Base-by-base conservation (phyloP, 2,113 vertebrate species). In the Spizaetus ornatus region DNA sequence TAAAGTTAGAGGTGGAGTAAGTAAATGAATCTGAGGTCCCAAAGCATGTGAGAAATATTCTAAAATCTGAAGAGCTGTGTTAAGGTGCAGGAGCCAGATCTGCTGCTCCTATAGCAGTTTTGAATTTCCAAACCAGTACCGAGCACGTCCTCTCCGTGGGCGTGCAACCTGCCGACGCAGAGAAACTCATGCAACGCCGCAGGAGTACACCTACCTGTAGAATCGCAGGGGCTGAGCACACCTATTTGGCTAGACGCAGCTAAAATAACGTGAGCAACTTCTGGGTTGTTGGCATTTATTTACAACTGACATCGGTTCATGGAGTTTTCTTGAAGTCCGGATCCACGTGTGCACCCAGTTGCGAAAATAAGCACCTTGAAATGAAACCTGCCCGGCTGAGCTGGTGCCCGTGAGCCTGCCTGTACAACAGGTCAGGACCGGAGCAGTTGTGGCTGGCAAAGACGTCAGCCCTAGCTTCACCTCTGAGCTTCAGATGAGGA, bases 381-480 rank as follows among this genome's bases (percentile, higher is more conserved):
- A 45, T 1, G 0, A 38, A 74, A 43, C 42, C 17, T 71, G 72
- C n/a, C 88, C 8, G 73, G 40, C 70, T 32, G 66, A 55, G 81
- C 65, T 6, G 62, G 56, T 55, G 36, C 70, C 52, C 1, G 0
- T 11, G 3, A 66, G 18, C 38, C 56, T 10, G 16, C 11, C 7
- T 29, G 32, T 29, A 3, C 61, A 25, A 3, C 13, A 0, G 0
- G 4, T 6, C 11, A 1, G 56, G 62, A n/a, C 55, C 20, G 58
- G 53, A 95, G 47, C 7, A 1, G 73, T 6, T 45, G 38, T 31
- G 52, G 4, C 5, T 34, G 19, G 34, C 26, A 52, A 23, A 76
- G 74, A 12, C 13, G 16, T 12, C 53, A 38, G 50, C 56, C 10
- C 36, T 6, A 12, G 21, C 59, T 40, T 52, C 65, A 11, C 13